These are phyloP conservation scores for Pseudanteris insignis DNA, from an alignment of 2,888 invertebrate genomes.

Conservation along the genomic window DNA sequence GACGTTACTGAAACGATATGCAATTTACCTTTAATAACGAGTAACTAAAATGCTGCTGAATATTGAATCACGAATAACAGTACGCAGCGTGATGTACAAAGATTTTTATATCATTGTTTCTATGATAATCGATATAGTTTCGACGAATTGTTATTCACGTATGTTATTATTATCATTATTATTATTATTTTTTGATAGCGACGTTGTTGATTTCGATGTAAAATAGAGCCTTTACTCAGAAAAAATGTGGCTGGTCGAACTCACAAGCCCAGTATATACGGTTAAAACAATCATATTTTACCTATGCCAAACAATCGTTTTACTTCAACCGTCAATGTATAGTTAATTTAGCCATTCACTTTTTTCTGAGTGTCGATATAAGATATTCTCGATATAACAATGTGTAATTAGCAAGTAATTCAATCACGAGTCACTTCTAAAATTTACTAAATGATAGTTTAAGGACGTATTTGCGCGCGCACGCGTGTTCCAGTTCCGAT, in stretches of 20 bases:
- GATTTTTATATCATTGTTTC: slow-evolving; percentile 18
- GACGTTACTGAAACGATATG: slow-evolving; percentile 19
- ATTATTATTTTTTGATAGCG: not conserved
- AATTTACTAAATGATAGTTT: slow-evolving; percentile 23
- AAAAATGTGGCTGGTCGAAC: too few relatives aligned
- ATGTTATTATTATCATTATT: too few relatives aligned
- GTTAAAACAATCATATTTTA: too few relatives aligned
- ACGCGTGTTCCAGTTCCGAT: slow-evolving; percentile 6
- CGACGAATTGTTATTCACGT: not conserved
- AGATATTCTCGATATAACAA: slow-evolving; percentile 29
- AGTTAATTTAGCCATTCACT: not conserved
- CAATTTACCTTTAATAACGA: slow-evolving; percentile 15
- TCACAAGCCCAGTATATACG: too few relatives aligned
- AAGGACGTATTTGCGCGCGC: slow-evolving; percentile 7
- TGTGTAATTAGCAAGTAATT: slow-evolving; percentile 30
- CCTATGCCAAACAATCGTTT: too few relatives aligned
- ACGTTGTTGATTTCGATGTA: slow-evolving; percentile 1
- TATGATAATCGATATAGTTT: slow-evolving; percentile 5
- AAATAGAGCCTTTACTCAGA: not conserved
- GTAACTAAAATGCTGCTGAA: slow-evolving; percentile 16
- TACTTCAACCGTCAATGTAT: too few relatives aligned
- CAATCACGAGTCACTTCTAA: slow-evolving; percentile 27
- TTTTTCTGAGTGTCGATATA: slow-evolving; percentile 18
- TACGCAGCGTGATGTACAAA: slow-evolving; percentile 25
- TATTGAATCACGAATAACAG: slow-evolving; percentile 16